Base-by-base conservation (phyloP, 92 coral and sea anemone species). In the Micromussa lordhowensis region DNA sequence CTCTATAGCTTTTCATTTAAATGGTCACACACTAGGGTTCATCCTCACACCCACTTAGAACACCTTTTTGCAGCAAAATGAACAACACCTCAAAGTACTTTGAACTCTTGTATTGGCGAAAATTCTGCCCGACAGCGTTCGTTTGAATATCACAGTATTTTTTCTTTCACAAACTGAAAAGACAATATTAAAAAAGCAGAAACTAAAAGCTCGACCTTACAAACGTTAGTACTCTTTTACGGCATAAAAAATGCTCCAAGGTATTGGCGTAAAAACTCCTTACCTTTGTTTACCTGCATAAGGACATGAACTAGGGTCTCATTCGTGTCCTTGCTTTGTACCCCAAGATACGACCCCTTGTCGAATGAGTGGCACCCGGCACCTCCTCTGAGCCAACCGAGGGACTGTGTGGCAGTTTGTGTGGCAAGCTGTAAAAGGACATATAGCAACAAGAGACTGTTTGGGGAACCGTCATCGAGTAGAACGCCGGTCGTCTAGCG, bases 341-440 rank as follows among this genome's bases (percentile, higher is more conserved):
- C 76, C 54, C 55, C 51, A 64, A 97, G 99, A 82, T 97, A 97
- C 82, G 99, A 97, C 75, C 98, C 99, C 17, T 86, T 97, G 61
- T 92, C 99, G 38, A 97, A 97, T 70, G 94, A 96, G 57, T 97
- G 99, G 99, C 93, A 97, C 66, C 69, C 81, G 5, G 98, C 99
- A 22, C 97, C 99, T 10, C 87, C 98, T 11, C 89, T 97, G 73
- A 97, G 99, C 85, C 99, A 97, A 79, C 98, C 99, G 77, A 96
- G 99, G 79, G 99, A 97, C 91, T 97, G 99, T 55, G 99, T 97
- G 21, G 99, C 99, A n/a, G 99, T 97, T 51, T 97, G 98, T 74
- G 99, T 97, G 74, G 99, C 97, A 49, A 95, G 95, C 51, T 91
- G 87, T 71, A 95, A 92, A 82, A 85, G 96, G 83, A 90, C 95